Conservation (phyloP, 1,140 invertebrate species). For the Lepidurus arcticus region DNA sequence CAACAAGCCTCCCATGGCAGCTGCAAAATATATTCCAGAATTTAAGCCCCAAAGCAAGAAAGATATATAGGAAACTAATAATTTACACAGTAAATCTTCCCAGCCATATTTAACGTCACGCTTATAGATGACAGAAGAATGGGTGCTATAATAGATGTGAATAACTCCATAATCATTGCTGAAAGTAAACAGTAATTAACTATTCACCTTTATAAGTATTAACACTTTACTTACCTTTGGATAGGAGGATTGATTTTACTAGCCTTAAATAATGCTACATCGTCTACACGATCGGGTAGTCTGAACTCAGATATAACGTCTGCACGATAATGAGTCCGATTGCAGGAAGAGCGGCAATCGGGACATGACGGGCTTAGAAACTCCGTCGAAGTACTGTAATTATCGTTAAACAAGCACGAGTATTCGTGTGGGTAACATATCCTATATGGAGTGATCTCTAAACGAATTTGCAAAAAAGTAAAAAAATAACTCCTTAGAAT, state of each 20-base stretch:
- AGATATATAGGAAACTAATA: neutral
- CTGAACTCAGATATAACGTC: neutral
- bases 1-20: constrained; percentile 31
- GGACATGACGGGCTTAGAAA: neutral
- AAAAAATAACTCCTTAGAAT: neutral
- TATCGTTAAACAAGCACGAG: neutral
- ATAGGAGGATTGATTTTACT: neutral
- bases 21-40: neutral
- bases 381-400: neutral
- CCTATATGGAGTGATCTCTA: neutral
- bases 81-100: neutral
- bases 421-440: constrained; percentile 4
- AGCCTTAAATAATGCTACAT: neutral
- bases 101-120: constrained; percentile 6
- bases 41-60: neutral
- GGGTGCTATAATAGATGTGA: neutral
- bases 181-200: neutral
- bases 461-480: neutral
- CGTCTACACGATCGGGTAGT: neutral
- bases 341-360: neutral
- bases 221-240: neutral
- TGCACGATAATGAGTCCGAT: neutral
- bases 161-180: neutral
- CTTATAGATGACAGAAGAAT: neutral
- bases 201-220: neutral